Evolutionary conservation across 1,140 invertebrate species (phyloP).

Genomic region (Bombus vancouverensis): DNA sequence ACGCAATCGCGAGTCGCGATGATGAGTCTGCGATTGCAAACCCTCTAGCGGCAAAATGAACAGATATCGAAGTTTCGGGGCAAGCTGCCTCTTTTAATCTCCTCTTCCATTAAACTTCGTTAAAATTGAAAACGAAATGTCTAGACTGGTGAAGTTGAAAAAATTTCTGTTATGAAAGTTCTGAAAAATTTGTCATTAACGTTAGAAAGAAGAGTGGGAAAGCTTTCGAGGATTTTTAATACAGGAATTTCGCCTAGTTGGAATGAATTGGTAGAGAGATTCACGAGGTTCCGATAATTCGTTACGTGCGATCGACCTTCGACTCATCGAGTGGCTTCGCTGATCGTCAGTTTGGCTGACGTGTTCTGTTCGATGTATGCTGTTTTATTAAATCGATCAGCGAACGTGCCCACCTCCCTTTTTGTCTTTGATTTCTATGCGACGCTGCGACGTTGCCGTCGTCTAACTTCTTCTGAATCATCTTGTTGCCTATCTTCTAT

Average conservation of each 20-base stretch:
- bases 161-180: neutral
- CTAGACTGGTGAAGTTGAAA: neutral
- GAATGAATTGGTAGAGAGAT: neutral
- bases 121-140: neutral
- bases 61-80: neutral
- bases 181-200: neutral
- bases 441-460: neutral
- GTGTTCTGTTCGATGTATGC: constrained; percentile 19
- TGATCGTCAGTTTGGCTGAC: constrained; percentile 27
- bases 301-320: constrained; percentile 42
- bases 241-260: neutral
- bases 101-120: neutral
- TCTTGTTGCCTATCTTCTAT: neutral
- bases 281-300: constrained; percentile 24
- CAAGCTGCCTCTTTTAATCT: neutral
- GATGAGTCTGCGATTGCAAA: neutral
- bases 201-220: neutral
- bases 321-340: constrained; percentile 43
- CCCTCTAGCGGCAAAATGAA: constrained; percentile 8
- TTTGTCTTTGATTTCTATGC: constrained; percentile 8
- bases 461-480: neutral
- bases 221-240: neutral
- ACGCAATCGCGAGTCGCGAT: neutral
- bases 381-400: constrained; percentile 44
- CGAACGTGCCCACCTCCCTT: neutral